Conservation (phyloP, 2,113 vertebrate genomes). For the Galeopterus variegatus region DNA sequence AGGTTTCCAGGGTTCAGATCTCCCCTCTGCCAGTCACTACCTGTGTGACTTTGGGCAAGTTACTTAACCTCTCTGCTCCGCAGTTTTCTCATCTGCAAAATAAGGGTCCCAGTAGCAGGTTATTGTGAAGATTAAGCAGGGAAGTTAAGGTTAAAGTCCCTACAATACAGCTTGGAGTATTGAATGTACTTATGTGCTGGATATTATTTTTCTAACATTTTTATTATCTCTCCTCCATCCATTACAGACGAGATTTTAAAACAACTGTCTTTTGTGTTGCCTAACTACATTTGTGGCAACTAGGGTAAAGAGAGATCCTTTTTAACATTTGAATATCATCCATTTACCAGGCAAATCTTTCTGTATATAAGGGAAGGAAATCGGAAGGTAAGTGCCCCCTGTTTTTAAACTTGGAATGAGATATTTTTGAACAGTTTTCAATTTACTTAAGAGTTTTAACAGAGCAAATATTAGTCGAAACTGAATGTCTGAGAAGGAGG, state of each 20-base stretch:
- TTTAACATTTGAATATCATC: constrained; percentile 77
- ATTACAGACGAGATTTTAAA: constrained; percentile 40
- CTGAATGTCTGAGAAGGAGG: constrained; percentile 85
- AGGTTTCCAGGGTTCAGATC: background rate
- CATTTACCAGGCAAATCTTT: constrained; percentile 74
- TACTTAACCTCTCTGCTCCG: background rate
- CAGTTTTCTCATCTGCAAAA: constrained; percentile 20
- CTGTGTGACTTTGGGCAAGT: background rate
- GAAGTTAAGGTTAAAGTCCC: background rate
- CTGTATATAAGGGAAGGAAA: constrained; percentile 78
- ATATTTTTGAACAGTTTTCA: constrained; percentile 84
- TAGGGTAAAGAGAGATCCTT: constrained; percentile 46
- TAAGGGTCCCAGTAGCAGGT: background rate
- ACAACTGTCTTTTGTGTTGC: constrained; percentile 45
- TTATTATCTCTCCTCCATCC: background rate
- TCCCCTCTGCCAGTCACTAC: background rate
- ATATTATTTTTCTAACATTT: constrained; percentile 26
- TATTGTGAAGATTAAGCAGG: background rate
- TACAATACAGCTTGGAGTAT: background rate
- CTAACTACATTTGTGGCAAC: constrained; percentile 60
- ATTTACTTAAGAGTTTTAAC: constrained; percentile 85
- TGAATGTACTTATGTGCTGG: background rate
- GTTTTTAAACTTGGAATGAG: constrained; percentile 84
- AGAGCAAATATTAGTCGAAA: constrained; percentile 84
- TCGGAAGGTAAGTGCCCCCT: constrained; percentile 77